A percentile compares a stretch with the other conserved stretches of the same genome.
phyloP scores from a whole-genome alignment of 2,888 invertebrate species.

The Nasonovia ribisnigri region DNA sequence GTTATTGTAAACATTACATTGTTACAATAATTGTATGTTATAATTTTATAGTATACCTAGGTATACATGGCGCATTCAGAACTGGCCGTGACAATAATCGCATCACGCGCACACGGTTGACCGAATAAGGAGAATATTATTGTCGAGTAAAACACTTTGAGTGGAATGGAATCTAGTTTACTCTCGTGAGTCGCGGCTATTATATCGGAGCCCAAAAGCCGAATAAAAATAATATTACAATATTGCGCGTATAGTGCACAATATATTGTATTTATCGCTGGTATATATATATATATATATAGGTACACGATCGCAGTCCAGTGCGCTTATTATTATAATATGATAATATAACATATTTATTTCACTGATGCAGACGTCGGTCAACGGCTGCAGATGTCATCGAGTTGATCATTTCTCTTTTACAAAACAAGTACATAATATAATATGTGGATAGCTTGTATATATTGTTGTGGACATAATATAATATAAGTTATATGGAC shows the following conservation, averaged over 20 bases:
- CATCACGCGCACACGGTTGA: constrained; percentile 16
- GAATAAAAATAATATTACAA: neutral
- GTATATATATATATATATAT: neutral
- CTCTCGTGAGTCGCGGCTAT: neutral
- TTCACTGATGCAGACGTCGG: neutral
- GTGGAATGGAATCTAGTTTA: constrained; percentile 40
- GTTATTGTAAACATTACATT: neutral
- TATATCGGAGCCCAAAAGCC: neutral
- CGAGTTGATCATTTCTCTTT: constrained; percentile 7
- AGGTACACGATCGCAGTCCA: neutral
- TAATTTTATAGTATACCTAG: neutral
- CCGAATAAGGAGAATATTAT: neutral
- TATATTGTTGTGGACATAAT: neutral
- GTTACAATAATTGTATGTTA: neutral
- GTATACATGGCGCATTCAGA: neutral
- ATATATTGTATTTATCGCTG: neutral
- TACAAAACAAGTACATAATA: neutral
- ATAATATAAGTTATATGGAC: neutral
- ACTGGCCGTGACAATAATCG: constrained; percentile 21
- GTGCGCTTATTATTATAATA: neutral
- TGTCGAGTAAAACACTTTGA: neutral
- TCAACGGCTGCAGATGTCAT: neutral
- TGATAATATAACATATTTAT: neutral
- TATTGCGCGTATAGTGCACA: neutral
- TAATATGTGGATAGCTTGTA: neutral